A percentile compares a stretch with the other conserved stretches of the same genome.
phyloP scores from a whole-genome alignment of 2,797 vertebrate species.

The Gastrophryne carolinensis region DNA sequence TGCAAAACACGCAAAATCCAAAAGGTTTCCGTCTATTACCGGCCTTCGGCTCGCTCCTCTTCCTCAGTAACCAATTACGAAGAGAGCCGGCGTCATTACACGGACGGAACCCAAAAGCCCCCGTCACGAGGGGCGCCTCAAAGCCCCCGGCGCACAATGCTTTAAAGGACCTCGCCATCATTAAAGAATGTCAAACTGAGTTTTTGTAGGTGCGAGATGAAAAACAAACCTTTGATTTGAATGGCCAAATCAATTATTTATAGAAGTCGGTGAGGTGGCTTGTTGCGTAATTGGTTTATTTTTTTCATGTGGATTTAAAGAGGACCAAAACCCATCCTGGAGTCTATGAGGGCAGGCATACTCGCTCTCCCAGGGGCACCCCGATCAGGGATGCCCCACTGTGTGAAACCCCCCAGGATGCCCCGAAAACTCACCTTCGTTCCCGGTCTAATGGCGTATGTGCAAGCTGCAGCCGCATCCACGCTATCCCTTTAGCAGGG shows the following conservation, averaged over 20 bases:
- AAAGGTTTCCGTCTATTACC: neutral
- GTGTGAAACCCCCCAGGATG: no score
- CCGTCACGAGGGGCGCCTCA: neutral
- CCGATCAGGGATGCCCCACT: no score
- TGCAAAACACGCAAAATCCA: no score
- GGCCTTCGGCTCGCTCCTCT: neutral
- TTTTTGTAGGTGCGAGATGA: neutral
- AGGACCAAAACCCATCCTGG: neutral
- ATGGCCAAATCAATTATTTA: neutral
- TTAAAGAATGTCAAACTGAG: constrained; percentile 26
- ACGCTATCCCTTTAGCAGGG: no score
- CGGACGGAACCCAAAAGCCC: neutral
- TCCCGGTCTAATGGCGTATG: no score
- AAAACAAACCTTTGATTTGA: neutral
- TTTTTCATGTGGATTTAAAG: neutral
- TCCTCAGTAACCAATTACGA: neutral
- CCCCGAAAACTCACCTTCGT: no score
- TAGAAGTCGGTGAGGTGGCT: neutral
- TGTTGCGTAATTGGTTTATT: neutral
- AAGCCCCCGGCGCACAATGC: neutral
- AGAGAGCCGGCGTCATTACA: neutral
- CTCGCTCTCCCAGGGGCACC: no score
- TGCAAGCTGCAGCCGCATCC: no score
- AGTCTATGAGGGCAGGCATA: no score
- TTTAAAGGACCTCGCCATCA: neutral